These are phyloP conservation scores for Phocoena phocoena DNA, from an alignment of 2,113 vertebrate species.

Conservation along the genomic window DNA sequence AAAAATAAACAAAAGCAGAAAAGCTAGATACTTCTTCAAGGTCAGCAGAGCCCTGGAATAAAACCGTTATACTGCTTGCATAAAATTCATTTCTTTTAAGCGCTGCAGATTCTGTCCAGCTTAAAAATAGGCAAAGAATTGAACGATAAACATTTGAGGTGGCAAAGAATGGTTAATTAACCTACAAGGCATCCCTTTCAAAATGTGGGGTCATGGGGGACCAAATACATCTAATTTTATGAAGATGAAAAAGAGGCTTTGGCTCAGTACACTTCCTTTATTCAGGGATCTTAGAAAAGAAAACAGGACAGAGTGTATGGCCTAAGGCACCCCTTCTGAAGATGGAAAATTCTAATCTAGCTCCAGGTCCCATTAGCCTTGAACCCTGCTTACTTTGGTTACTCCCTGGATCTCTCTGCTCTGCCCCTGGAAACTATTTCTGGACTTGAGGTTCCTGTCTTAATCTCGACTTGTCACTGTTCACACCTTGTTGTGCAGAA, in stretches of 20 bases:
- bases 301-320: background rate
- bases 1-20: constrained; percentile 52
- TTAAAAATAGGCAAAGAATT: constrained; percentile 51
- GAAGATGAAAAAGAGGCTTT: background rate
- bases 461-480: background rate
- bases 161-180: constrained; percentile 33
- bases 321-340: background rate
- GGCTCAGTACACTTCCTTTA: background rate
- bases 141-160: background rate
- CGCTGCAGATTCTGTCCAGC: background rate
- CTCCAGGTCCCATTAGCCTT: background rate
- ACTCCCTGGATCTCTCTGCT: background rate
- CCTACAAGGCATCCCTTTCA: background rate
- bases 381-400: background rate
- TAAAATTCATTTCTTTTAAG: constrained; percentile 10
- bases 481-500: background rate
- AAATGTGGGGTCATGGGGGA: background rate
- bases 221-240: background rate
- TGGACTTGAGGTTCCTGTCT: background rate
- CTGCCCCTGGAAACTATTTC: background rate
- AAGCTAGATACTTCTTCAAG: constrained; percentile 50
- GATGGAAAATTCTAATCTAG: background rate
- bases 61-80: background rate
- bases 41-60: constrained; percentile 48
- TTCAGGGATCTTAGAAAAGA: background rate